phyloP scores from a whole-genome alignment of 2,888 invertebrate genomes.

The Drosophila paranaensis region DNA sequence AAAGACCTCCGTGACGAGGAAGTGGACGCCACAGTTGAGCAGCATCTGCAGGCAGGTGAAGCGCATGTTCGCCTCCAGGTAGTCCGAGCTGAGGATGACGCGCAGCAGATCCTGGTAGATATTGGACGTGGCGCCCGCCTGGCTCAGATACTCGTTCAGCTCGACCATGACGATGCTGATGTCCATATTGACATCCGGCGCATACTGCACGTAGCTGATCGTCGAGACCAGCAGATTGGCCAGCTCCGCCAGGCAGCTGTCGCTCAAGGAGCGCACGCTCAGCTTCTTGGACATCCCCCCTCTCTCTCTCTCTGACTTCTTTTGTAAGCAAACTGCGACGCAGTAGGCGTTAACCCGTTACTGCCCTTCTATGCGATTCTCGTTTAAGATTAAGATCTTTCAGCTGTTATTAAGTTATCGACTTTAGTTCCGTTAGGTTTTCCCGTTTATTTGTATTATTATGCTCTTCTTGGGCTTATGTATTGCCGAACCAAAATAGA shows the following conservation, averaged over 20 bases:
- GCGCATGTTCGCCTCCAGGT: conserved; percentile 88
- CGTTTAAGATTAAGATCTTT: not conserved
- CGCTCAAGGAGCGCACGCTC: conserved; percentile 87
- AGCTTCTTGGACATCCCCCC: conserved; percentile 88
- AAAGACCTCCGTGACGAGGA: conserved; percentile 89
- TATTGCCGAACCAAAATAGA: conserved; percentile 56
- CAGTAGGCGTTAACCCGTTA: conserved; percentile 28
- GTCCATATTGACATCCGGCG: conserved; percentile 87
- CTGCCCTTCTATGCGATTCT: conserved; percentile 15
- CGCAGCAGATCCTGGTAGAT: conserved; percentile 89
- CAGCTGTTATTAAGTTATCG: not conserved
- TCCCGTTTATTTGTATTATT: not conserved
- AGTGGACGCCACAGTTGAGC: conserved; percentile 88
- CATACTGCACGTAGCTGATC: conserved; percentile 86
- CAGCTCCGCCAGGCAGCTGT: conserved; percentile 87
- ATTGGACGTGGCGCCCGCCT: conserved; percentile 88
- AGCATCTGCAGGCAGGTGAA: conserved; percentile 88
- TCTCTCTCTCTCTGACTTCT: not conserved
- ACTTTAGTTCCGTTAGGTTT: not conserved
- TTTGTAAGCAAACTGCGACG: conserved; percentile 66
- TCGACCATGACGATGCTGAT: conserved; percentile 87
- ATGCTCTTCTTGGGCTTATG: not conserved
- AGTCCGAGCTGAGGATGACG: conserved; percentile 88
- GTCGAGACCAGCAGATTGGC: conserved; percentile 88
- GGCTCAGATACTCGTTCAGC: conserved; percentile 87